Evolutionary conservation across 2,113 vertebrate genomes (phyloP).

Genomic region (Xiphophorus maculatus): DNA sequence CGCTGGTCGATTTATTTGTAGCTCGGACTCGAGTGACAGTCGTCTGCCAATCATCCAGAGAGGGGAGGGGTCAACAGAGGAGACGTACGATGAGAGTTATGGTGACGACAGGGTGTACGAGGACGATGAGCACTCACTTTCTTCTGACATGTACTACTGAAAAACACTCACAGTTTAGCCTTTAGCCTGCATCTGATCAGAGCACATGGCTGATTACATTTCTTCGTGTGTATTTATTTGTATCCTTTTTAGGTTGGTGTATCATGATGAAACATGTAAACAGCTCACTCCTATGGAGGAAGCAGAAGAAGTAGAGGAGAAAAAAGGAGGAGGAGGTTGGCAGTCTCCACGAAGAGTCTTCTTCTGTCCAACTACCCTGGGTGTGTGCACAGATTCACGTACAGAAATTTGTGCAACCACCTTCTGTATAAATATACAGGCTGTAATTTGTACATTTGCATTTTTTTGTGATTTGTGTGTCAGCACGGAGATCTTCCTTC

Average conservation of each 20-base stretch:
- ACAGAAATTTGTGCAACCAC: background rate
- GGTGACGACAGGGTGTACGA: constrained; percentile 85
- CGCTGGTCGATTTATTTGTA: constrained; percentile 57
- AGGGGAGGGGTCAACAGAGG: constrained; percentile 87
- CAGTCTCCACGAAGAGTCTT: constrained; percentile 90
- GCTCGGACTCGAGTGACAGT: constrained; percentile 92
- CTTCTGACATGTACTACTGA: constrained; percentile 89
- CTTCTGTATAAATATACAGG: background rate
- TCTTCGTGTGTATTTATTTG: constrained; percentile 19
- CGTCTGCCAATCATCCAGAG: constrained; percentile 87
- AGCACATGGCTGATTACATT: background rate
- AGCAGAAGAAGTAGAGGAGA: constrained; percentile 73
- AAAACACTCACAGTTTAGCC: background rate
- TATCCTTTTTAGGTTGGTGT: constrained; percentile 83
- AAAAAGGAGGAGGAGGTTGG: constrained; percentile 75
- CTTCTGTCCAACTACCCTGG: constrained; percentile 91
- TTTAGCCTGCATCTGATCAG: background rate
- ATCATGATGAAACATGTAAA: constrained; percentile 91
- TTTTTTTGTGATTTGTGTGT: background rate
- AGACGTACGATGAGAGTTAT: constrained; percentile 86
- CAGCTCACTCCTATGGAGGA: constrained; percentile 88
- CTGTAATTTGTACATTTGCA: constrained; percentile 13
- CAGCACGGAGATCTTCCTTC: constrained; percentile 95
- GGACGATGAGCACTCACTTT: constrained; percentile 87
- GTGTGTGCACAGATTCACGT: constrained; percentile 70